Evolutionary conservation across 1,140 invertebrate species (phyloP).

Genomic region (Listronotus oregonensis): DNA sequence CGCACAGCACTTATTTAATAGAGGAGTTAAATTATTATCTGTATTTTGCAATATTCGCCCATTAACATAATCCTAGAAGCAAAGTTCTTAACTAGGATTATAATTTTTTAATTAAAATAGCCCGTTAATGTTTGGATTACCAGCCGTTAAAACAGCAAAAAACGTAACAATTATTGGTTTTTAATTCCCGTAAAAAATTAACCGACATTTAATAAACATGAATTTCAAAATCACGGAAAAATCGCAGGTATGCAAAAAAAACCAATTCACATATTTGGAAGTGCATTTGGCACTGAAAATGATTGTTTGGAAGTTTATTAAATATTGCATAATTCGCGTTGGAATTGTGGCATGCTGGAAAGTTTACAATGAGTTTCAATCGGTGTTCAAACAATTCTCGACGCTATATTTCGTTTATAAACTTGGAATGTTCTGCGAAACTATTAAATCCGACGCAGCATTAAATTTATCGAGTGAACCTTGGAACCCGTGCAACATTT

Average conservation of each 20-base stretch:
- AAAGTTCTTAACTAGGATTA: too few species aligned
- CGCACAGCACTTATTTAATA: too few species aligned
- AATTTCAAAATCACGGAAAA: background rate
- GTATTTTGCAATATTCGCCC: too few species aligned
- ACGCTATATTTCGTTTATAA: conserved; percentile 18
- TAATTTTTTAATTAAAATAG: too few species aligned
- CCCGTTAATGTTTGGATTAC: too few species aligned
- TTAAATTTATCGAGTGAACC: conserved; percentile 13
- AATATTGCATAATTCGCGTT: conserved; percentile 33
- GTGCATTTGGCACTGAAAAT: conserved; percentile 21
- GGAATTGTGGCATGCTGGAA: conserved; percentile 29
- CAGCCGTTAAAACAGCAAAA: too few species aligned
- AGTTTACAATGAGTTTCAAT: conserved; percentile 33
- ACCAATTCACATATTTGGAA: conserved; percentile 28
- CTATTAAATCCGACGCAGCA: conserved; percentile 19
- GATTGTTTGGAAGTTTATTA: conserved; percentile 27
- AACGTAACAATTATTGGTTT: too few species aligned
- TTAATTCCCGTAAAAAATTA: background rate
- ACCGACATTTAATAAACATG: conserved; percentile 12
- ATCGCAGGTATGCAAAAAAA: conserved; percentile 5
- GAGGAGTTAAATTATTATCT: too few species aligned
- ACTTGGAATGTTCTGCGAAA: conserved; percentile 26
- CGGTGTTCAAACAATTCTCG: conserved; percentile 20
- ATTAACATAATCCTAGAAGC: too few species aligned
- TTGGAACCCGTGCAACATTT: conserved; percentile 9